Percentiles rank a stretch among this genome's conserved stretches.
Evolutionary conservation across 2,888 invertebrate species (phyloP).

Genomic region (Choristoneura rosaceana): DNA sequence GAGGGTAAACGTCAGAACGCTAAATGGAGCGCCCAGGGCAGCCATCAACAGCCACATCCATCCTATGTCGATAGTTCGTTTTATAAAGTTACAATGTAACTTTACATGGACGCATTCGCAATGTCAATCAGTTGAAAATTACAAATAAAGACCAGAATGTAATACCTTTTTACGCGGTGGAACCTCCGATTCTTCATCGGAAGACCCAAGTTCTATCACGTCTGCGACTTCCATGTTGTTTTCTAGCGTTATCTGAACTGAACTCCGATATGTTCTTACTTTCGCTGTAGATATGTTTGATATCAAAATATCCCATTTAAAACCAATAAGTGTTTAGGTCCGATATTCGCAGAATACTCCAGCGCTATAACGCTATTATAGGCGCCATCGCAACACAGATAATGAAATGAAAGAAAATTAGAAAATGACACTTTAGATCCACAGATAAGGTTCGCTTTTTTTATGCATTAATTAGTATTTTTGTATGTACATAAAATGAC

Average conservation of each 20-base stretch:
- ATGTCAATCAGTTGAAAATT: neutral
- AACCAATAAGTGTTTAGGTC: neutral
- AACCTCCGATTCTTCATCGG: conserved; percentile 76
- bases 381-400: conserved; percentile 23
- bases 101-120: neutral
- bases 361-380: neutral
- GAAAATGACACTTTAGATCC: too few relatives aligned
- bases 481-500: too few relatives aligned
- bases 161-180: conserved; percentile 69
- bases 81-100: neutral
- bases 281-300: neutral
- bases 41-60: neutral
- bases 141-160: conserved; percentile 1
- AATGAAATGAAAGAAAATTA: too few relatives aligned
- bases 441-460: too few relatives aligned
- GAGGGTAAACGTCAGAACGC: neutral
- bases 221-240: conserved; percentile 70
- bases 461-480: too few relatives aligned
- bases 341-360: conserved; percentile 2
- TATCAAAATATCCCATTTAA: conserved; percentile 1
- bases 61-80: neutral
- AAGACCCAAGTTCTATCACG: conserved; percentile 80
- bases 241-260: neutral
- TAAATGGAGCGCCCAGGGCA: neutral
- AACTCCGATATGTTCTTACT: neutral